Base-by-base conservation (phyloP, 2,888 invertebrate species). In the Hypena proboscidalis region DNA sequence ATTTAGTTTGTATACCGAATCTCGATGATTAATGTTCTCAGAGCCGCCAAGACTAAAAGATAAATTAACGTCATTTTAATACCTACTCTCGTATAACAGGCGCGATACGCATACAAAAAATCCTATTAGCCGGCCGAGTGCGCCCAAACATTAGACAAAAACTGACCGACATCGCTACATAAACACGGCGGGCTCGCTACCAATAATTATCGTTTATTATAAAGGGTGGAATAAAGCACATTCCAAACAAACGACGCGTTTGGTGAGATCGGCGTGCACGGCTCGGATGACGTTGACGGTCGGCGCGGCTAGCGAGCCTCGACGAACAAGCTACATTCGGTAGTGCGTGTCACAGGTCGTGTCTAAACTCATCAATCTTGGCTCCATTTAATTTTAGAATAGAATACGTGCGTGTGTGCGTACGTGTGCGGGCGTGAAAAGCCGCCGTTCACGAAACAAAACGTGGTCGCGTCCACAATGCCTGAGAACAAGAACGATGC, bases 281-380 rank as follows among this genome's bases (percentile, higher is more conserved):
- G 30, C 34, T 37, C 30, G 41, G 48, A 40, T n/a, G n/a, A n/a
- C n/a, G n/a, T n/a, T n/a, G n/a, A n/a, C n/a, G n/a, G n/a, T n/a
- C n/a, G 59, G 37, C 19, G 9, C 19, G 23, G 31, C 37, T 21
- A 35, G 38, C 32, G 48, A 26, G 33, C 25, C 34, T n/a, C 20
- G 17, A 27, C n/a, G 39, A 40, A 57, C 66, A 62, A 64, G 70
- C 59, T 71, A 76, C 79, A 77, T 88, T 89, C 89, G 83, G 90
- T 90, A 90, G 90, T 90, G 82, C 83, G 81, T 88, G 90, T 89
- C 90, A 89, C 81, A 89, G 90, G 90, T 89, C 87, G 80, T 80
- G 85, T 84, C 83, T 79, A 81, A 83, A 74, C 87, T 85, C 90
- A 90, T 90, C 86, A 90, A 90, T 90, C 90, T 87, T 84, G 59